Conservation (phyloP, 2,113 vertebrate genomes). For the Hemibagrus wyckioides region DNA sequence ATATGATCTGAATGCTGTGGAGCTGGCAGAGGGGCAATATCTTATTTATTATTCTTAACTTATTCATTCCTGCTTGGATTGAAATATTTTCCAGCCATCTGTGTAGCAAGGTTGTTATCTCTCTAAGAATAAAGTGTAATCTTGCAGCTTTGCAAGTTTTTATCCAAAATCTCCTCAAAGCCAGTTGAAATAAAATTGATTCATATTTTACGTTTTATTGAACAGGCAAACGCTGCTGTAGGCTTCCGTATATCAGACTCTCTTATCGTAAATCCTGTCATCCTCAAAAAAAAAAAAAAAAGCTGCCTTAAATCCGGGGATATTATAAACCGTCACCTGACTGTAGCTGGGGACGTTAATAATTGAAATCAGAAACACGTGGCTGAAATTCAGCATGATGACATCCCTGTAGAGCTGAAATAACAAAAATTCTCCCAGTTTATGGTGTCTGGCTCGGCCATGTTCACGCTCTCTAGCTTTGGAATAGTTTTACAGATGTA, state of each 20-base stretch:
- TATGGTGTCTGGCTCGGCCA: neutral
- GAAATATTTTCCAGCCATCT: neutral
- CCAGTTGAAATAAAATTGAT: neutral
- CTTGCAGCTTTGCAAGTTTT: neutral
- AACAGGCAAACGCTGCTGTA: neutral
- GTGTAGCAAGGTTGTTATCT: neutral
- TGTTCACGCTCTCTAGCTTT: neutral
- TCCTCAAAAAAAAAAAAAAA: too few relatives aligned
- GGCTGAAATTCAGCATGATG: neutral
- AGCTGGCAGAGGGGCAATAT: too few relatives aligned
- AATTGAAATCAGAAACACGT: neutral
- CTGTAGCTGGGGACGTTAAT: neutral
- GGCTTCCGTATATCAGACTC: neutral
- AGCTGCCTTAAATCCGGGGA: too few relatives aligned
- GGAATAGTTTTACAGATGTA: neutral
- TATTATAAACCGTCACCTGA: neutral
- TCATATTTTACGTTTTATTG: neutral
- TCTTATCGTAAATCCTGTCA: slow-evolving; percentile 12
- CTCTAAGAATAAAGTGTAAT: neutral
- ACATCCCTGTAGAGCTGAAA: neutral
- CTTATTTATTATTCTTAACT: neutral
- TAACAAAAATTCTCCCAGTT: neutral
- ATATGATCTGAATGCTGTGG: neutral
- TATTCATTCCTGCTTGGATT: neutral
- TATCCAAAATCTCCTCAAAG: slow-evolving; percentile 13